These are phyloP conservation scores for Drosophila elegans DNA, from an alignment of 1,140 invertebrate genomes.

Conservation along the genomic window DNA sequence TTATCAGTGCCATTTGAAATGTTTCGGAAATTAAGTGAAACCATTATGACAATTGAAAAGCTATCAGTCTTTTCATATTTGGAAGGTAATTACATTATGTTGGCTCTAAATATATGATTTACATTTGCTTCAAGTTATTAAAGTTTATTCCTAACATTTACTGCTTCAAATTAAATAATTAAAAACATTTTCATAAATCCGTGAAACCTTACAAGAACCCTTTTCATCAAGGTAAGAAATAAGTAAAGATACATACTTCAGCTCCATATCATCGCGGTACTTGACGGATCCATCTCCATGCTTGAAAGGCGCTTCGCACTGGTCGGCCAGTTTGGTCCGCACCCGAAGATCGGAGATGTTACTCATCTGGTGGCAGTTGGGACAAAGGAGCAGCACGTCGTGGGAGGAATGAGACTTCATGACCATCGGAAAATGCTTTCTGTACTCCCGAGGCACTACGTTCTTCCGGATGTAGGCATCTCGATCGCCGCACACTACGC, in stretches of 20 bases:
- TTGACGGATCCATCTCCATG: constrained; percentile 64
- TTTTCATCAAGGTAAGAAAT: too few relatives aligned
- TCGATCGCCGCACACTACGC: constrained; percentile 91
- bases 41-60: background rate
- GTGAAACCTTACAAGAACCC: too few relatives aligned
- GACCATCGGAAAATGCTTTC: constrained; percentile 92
- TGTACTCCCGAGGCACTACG: constrained; percentile 93
- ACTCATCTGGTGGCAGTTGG: constrained; percentile 90
- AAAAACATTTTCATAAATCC: too few relatives aligned
- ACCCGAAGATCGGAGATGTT: constrained; percentile 89
- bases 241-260: constrained; percentile 43
- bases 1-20: constrained; percentile 4
- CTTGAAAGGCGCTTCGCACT: constrained; percentile 88
- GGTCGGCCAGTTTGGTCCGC: constrained; percentile 87
- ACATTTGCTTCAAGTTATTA: too few relatives aligned
- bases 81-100: too few relatives aligned
- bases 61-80: too few relatives aligned
- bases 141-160: too few relatives aligned
- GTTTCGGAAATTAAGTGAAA: background rate
- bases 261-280: constrained; percentile 75
- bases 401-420: constrained; percentile 94
- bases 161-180: too few relatives aligned
- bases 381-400: constrained; percentile 92
- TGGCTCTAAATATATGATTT: too few relatives aligned
- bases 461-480: constrained; percentile 92